Evolutionary conservation across 2,888 invertebrate genomes (phyloP).

Genomic region (Drosophila dives): DNA sequence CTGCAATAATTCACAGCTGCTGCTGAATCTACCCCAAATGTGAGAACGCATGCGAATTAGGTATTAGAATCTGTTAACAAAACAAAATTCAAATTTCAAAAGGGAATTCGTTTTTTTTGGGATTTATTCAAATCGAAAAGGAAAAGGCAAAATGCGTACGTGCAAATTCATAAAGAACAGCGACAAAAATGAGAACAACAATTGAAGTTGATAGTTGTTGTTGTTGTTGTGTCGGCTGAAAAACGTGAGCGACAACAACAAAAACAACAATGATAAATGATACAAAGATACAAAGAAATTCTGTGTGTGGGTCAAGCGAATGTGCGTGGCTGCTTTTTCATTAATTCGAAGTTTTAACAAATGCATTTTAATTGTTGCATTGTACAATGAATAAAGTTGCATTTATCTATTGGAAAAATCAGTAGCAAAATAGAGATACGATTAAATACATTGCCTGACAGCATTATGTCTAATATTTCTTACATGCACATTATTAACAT

Average conservation of each 20-base stretch:
- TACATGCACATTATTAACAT: neutral
- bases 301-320: slow-evolving; percentile 38
- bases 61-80: slow-evolving; percentile 35
- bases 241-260: slow-evolving; percentile 41
- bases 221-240: slow-evolving; percentile 30
- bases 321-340: slow-evolving; percentile 68
- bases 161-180: slow-evolving; percentile 64
- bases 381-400: slow-evolving; percentile 41
- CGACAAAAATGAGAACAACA: slow-evolving; percentile 33
- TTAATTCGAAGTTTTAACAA: slow-evolving; percentile 34
- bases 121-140: slow-evolving; percentile 32
- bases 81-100: slow-evolving; percentile 9
- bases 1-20: slow-evolving; percentile 41
- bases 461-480: neutral
- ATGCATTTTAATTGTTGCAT: slow-evolving; percentile 68
- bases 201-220: slow-evolving; percentile 24
- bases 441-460: neutral
- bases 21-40: slow-evolving; percentile 26
- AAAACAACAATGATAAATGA: slow-evolving; percentile 13
- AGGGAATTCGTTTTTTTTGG: neutral
- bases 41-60: slow-evolving; percentile 41
- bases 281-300: neutral
- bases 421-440: no score
- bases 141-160: slow-evolving; percentile 53
- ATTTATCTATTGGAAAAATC: neutral